Conservation (phyloP, 1,140 invertebrate species). For the Diorhabda sublineata region DNA sequence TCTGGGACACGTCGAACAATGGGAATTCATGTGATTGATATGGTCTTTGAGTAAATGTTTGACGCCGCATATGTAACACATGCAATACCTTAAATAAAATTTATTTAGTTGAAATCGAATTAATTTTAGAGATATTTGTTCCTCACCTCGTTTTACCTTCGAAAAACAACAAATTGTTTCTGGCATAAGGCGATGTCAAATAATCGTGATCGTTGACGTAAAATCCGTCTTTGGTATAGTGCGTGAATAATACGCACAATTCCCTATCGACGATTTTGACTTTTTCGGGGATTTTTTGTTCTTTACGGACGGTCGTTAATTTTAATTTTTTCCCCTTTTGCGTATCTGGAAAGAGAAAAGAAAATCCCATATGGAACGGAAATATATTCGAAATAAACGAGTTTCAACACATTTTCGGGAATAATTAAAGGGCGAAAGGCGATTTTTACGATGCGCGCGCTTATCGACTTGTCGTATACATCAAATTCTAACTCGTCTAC, state of each 20-base stretch:
- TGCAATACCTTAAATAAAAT: conserved; percentile 9
- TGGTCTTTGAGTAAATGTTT: conserved; percentile 10
- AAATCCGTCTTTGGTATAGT: conserved; percentile 20
- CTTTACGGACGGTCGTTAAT: background rate
- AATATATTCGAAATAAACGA: conserved; percentile 7
- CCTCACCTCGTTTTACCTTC: background rate
- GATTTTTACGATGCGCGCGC: background rate
- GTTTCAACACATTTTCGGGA: background rate
- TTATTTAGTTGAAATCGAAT: background rate
- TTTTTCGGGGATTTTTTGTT: background rate
- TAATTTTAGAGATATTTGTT: background rate
- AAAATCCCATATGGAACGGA: background rate
- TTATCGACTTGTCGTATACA: no score
- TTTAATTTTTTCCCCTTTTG: no score
- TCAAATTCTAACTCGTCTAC: no score
- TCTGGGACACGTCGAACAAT: background rate
- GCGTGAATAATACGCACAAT: conserved; percentile 22
- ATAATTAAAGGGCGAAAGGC: background rate
- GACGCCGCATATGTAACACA: conserved; percentile 9
- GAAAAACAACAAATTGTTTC: background rate
- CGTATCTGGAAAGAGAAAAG: no score
- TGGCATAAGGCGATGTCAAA: conserved; percentile 22
- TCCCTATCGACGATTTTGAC: conserved; percentile 2
- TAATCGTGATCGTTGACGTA: conserved; percentile 32
- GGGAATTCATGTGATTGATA: conserved; percentile 7